Conservation (phyloP, 2,888 invertebrate species). For the Hyppa rectilinea region DNA sequence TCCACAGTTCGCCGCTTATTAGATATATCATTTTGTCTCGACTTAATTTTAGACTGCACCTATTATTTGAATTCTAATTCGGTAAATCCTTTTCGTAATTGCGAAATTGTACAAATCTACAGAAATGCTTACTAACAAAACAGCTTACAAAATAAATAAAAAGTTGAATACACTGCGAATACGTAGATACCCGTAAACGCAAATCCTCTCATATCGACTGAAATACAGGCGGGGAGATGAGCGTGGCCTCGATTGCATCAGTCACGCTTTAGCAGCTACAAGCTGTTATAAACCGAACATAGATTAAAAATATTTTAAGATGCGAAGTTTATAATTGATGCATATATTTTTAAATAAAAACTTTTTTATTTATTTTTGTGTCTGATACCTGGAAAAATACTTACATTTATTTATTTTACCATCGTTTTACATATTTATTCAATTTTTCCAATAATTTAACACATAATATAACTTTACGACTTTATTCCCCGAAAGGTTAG, state of each 20-base stretch:
- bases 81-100: too few relatives aligned
- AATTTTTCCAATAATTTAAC: background rate
- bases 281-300: background rate
- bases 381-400: background rate
- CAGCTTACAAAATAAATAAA: too few relatives aligned
- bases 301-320: background rate
- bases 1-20: too few relatives aligned
- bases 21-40: too few relatives aligned
- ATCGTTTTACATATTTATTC: background rate
- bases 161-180: too few relatives aligned
- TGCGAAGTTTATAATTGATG: background rate
- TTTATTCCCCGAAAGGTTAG: too few relatives aligned
- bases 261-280: slow-evolving; percentile 30
- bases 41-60: too few relatives aligned
- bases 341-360: background rate
- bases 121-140: too few relatives aligned
- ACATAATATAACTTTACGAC: too few relatives aligned
- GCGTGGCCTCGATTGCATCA: slow-evolving; percentile 28
- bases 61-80: too few relatives aligned
- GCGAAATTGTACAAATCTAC: too few relatives aligned
- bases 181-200: too few relatives aligned
- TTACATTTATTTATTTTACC: background rate
- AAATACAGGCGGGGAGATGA: slow-evolving; percentile 6
- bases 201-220: background rate
- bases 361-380: background rate